Evolutionary conservation across 2,113 vertebrate genomes (phyloP).

Genomic region (Tinamus guttatus): DNA sequence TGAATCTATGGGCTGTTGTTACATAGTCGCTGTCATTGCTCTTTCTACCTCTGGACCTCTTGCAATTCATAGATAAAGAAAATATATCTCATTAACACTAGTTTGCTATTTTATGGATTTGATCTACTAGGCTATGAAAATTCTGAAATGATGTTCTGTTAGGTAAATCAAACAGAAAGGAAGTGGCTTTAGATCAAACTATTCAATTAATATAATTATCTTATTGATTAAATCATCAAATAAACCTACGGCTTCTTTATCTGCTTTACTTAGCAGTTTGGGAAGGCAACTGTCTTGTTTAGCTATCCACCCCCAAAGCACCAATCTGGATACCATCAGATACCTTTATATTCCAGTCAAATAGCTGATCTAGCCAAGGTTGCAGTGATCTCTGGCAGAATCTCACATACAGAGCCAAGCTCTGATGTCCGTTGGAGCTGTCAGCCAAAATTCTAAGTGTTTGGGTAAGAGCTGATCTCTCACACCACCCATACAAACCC

Average conservation of each 20-base stretch:
- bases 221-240: constrained; percentile 68
- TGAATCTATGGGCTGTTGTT: not conserved
- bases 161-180: constrained; percentile 59
- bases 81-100: constrained; percentile 2
- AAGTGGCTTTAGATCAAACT: constrained; percentile 55
- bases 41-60: not conserved
- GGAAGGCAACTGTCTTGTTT: not conserved
- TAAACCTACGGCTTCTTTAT: constrained; percentile 40
- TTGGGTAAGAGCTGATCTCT: constrained; percentile 18
- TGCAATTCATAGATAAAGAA: not conserved
- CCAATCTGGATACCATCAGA: not conserved
- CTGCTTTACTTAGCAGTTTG: not conserved
- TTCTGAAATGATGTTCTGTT: not conserved
- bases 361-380: not conserved
- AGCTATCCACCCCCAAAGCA: not conserved
- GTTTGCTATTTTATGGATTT: constrained; percentile 29
- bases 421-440: constrained; percentile 26
- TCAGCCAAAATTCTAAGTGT: constrained; percentile 13
- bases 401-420: not conserved
- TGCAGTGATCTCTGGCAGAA: not conserved
- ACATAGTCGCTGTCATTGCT: not conserved
- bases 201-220: constrained; percentile 63
- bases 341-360: constrained; percentile 33
- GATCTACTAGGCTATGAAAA: constrained; percentile 43
- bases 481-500: accelerated